Base-by-base conservation (phyloP, 1,140 invertebrate genomes). In the Coenobita brevimanus region DNA sequence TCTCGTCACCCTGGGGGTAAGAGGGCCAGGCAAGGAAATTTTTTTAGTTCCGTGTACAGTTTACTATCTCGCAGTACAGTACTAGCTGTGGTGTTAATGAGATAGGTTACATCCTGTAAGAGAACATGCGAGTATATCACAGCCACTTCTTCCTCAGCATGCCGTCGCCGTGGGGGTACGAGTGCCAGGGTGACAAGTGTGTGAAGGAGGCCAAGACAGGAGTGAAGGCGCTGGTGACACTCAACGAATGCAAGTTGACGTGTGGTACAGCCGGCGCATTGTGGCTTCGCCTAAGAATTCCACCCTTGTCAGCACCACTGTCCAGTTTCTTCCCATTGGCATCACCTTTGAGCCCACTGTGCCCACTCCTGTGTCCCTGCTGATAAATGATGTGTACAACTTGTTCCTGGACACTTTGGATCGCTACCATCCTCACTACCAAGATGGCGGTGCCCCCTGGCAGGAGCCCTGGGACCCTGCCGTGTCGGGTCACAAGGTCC, bases 211-310 rank as follows among this genome's bases (percentile, higher is more conserved):
- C n/a, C 0, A 38, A 30, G 8, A 38, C 50, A 3, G 50, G 43
- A 0, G 8, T 36, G 24, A 21, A 8, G 8, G 30, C 10, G 10
- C 30, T 80, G 13, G 33, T 36, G 8, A 80, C 76, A 0, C 76
- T 80, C 27, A 80, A 80, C 76, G 21, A 43, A 33, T 80, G 76
- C 33, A 80, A 80, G 30, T 36, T 80, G 27, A 36, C 76, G 8
- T 80, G 76, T 33, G 36, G 27, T 3, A 24, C 24, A 3, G 24
- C 41, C n/a, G 76, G 76, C 2, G 50, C 17, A 1, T 36, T 80
- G 50, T 60, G 50, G 76, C 76, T 57, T 1, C 24, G n/a, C 76
- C 76, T 3, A 6, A 33, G 10, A n/a, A 27, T 4, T 24, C 27
- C 13, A 57, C 0, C 6, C 30, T 80, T 33, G 50, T 24, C 1